Base-by-base conservation (phyloP, 2,113 vertebrate genomes). In the Trogon melanurus region DNA sequence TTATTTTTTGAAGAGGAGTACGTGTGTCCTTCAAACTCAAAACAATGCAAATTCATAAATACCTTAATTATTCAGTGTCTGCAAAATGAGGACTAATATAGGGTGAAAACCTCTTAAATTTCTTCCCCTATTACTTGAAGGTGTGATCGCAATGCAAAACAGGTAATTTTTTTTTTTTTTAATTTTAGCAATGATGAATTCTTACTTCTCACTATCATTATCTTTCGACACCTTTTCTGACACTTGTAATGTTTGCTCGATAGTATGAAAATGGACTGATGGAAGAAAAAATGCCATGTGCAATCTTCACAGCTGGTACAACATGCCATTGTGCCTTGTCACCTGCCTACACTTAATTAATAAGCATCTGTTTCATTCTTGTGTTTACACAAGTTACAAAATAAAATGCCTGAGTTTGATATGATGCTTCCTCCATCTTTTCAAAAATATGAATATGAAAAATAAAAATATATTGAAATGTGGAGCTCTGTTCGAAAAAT, bases 311-410 rank as follows among this genome's bases (percentile, higher is more conserved):
- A 97, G 93, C 94, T 97, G 91, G 79, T 70, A 30, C 21, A 62
- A 70, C 38, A 79, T 93, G 62, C 72, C 69, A 27, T 88, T 94
- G 71, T 91, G 66, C 60, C 81, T 96, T 97, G 79, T 97, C 95
- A 93, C 96, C 93, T 97, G 85, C 91, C 91, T 95, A 95, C 93
- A 89, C 60, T 97, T 95, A 95, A 96, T 97, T 98, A 97, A 96
- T 96, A 97, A 93, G 17, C 97, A 97, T 97, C 87, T 98, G 88
- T 91, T 97, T 97, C 67, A 54, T 94, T 96, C 84, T 85, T 95
- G 58, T 96, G 61, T 94, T 97, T 97, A 95, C 54, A 96, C 47
- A 88, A 82, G 75, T 83, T 74, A 67, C 53, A 87, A 92, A 60
- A 65, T 97, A 96, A 80, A 96, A 89, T 92, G 27, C 41, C 8